phyloP scores from a whole-genome alignment of 2,797 vertebrate species.

The Scleropages formosus region DNA sequence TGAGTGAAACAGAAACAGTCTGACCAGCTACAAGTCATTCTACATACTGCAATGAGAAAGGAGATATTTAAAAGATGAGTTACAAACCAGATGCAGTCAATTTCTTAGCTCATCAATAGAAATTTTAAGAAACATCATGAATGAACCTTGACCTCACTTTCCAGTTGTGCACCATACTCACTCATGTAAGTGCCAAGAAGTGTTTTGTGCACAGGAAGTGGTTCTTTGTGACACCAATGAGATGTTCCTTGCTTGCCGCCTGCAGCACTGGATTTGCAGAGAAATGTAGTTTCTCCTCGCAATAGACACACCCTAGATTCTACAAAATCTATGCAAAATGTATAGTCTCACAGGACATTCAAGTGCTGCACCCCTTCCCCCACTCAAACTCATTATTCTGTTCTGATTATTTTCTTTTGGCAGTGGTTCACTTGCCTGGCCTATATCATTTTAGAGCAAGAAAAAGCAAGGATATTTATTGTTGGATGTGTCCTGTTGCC shows the following conservation, averaged over 20 bases:
- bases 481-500: conserved; percentile 23
- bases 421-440: conserved; percentile 33
- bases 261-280: no score
- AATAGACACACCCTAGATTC: conserved; percentile 6
- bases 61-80: neutral
- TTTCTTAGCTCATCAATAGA: neutral
- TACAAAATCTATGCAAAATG: conserved; percentile 21
- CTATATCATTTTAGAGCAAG: conserved; percentile 28
- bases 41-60: neutral
- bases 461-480: conserved; percentile 31
- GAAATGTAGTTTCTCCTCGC: neutral
- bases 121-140: neutral
- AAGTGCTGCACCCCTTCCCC: neutral
- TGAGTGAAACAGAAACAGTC: neutral
- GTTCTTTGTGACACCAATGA: no score
- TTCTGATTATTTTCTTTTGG: conserved; percentile 35
- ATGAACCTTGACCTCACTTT: conserved; percentile 1
- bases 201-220: no score
- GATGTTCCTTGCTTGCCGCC: no score
- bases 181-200: conserved; percentile 7
- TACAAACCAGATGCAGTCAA: conserved; percentile 10
- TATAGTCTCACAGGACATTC: conserved; percentile 24
- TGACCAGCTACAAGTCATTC: neutral
- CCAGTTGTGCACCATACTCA: neutral
- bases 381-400: conserved; percentile 28